Evolutionary conservation across 2,113 vertebrate genomes (phyloP), one percentile per base, ranked within the genome.

Genomic region (zebrafish (Danio rerio)): DNA sequence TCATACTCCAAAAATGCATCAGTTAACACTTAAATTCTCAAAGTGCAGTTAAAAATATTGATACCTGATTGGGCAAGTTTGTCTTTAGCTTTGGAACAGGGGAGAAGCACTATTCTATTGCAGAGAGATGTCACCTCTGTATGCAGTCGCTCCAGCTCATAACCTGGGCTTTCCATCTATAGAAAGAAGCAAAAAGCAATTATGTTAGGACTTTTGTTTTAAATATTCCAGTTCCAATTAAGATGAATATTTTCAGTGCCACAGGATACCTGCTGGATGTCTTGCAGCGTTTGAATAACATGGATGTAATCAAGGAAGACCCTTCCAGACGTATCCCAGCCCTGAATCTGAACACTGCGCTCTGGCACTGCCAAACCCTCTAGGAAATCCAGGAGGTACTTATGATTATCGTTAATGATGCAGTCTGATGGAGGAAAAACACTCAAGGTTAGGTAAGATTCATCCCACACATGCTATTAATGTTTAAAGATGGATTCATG

Each of bases 401-500:
- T 93, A 86, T 97, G 96, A 90, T 98, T 96, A 76, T 98, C 98
- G 0, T 98, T 98, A 85, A 99, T 96, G 65, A 99, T 97, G 78
- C 97, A 97, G 62, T 98, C 98, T 99, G n/a, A 79, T 75, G 47
- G 62, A 50, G 3, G 9, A 63, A 59, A 86, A 73, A 50, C n/a
- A 66, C 7, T 16, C 7, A 20, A 3, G 9, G 18, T 52, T 52
- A 9, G 49, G 49, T 5, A 52, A 31, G 31, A 31, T 31, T 31
- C 31, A 31, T 31, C 31, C 31, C 31, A 31, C 1, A 31, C 31
- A 31, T 31, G 31, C 31, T 31, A 31, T 31, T 31, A 31, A 31
- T 31, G 31, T 31, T 31, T 31, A 31, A 31, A 31, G 31, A 31
- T 31, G 31, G 31, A 31, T 31, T 31, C 31, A 31, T 31, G 31